A percentile compares a stretch with the other conserved stretches of the same genome.
phyloP scores from a whole-genome alignment of 1,140 invertebrate species.

The Cardiocondyla obscurior region DNA sequence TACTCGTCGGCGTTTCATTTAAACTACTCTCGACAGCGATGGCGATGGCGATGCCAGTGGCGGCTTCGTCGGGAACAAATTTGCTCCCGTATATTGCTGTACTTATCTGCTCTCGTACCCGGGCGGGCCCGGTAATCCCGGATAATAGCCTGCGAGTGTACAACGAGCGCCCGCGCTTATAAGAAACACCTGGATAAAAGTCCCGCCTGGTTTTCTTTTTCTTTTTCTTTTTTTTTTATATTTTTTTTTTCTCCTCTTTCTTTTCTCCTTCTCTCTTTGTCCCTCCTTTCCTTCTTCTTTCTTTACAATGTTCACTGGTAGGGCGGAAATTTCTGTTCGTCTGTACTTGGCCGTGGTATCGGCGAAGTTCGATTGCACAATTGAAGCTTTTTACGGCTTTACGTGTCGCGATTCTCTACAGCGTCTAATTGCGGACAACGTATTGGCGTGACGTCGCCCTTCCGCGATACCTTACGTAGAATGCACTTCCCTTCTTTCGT shows the following conservation, averaged over 20 bases:
- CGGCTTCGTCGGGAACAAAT: slow-evolving; percentile 52
- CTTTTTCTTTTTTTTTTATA: neutral
- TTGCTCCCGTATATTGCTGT: slow-evolving; percentile 65
- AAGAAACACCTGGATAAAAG: slow-evolving; percentile 61
- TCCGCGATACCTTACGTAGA: slow-evolving; percentile 6
- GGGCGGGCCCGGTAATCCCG: slow-evolving; percentile 58
- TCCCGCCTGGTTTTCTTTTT: slow-evolving; percentile 22
- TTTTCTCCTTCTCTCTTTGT: neutral
- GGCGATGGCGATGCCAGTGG: neutral
- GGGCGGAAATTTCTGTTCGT: slow-evolving; percentile 38
- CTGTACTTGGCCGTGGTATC: slow-evolving; percentile 39
- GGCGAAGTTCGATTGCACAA: slow-evolving; percentile 49
- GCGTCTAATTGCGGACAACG: slow-evolving; percentile 49
- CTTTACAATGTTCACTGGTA: slow-evolving; percentile 16
- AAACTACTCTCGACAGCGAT: slow-evolving; percentile 52
- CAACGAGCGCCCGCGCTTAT: slow-evolving; percentile 48
- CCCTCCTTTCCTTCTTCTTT: neutral
- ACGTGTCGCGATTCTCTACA: slow-evolving; percentile 46
- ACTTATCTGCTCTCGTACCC: slow-evolving; percentile 53
- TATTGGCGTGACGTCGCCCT: slow-evolving; percentile 23
- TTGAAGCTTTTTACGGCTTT: slow-evolving; percentile 56
- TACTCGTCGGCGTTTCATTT: slow-evolving; percentile 56
- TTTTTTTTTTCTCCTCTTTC: neutral
- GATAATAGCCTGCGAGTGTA: slow-evolving; percentile 63
- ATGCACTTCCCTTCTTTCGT: neutral